These are phyloP conservation scores for Ceryle rudis DNA, from an alignment of 2,797 vertebrate genomes.

Conservation along the genomic window DNA sequence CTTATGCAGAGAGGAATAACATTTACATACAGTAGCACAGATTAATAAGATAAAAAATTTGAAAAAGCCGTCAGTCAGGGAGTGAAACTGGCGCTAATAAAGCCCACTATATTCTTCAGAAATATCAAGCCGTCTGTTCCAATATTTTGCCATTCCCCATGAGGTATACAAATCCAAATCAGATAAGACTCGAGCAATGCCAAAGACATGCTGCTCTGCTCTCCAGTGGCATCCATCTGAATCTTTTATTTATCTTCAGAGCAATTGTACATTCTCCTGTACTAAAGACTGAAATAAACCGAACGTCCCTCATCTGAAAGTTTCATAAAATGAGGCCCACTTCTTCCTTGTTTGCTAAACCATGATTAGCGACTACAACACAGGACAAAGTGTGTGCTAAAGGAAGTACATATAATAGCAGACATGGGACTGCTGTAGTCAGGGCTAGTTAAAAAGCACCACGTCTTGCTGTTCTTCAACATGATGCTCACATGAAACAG, in stretches of 20 bases:
- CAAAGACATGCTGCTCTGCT: slow-evolving; percentile 86
- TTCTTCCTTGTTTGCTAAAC: slow-evolving; percentile 67
- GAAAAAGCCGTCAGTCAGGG: slow-evolving; percentile 87
- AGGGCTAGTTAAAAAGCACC: slow-evolving; percentile 52
- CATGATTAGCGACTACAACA: slow-evolving; percentile 32
- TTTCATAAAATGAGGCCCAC: slow-evolving; percentile 67
- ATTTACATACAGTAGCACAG: slow-evolving; percentile 92
- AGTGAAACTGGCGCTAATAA: slow-evolving; percentile 84
- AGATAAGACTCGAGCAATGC: slow-evolving; percentile 87
- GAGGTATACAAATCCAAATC: slow-evolving; percentile 90
- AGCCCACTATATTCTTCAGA: slow-evolving; percentile 88
- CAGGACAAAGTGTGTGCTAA: not conserved
- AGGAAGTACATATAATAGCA: slow-evolving; percentile 9
- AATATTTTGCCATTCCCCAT: slow-evolving; percentile 87
- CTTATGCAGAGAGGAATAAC: slow-evolving; percentile 89
- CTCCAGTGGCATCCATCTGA: slow-evolving; percentile 82
- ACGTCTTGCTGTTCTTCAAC: slow-evolving; percentile 11
- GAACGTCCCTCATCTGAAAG: slow-evolving; percentile 79
- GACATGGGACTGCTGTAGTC: slow-evolving; percentile 32
- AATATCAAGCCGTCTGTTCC: slow-evolving; percentile 90
- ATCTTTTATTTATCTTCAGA: slow-evolving; percentile 89
- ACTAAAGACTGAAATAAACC: slow-evolving; percentile 82
- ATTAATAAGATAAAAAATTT: slow-evolving; percentile 88
- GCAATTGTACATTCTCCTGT: slow-evolving; percentile 81
- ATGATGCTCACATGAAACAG: slow-evolving; percentile 49